These are phyloP conservation scores for Drosophila lini DNA, from an alignment of 1,140 invertebrate genomes.

Conservation along the genomic window DNA sequence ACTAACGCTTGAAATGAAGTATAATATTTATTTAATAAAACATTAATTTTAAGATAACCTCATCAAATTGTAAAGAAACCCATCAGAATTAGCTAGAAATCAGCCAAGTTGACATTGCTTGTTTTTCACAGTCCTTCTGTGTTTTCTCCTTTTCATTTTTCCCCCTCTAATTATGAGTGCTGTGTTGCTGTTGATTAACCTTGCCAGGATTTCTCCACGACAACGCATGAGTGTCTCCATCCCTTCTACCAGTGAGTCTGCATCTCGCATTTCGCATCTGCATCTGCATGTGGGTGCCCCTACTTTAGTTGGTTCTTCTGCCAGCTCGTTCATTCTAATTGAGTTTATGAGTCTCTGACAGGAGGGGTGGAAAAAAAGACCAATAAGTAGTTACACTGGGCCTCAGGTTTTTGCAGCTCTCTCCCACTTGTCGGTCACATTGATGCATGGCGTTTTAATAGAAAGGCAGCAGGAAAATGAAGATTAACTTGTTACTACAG, in stretches of 20 bases:
- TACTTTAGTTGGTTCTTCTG: slow-evolving; percentile 33
- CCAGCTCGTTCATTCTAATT: slow-evolving; percentile 73
- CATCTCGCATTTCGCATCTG: slow-evolving; percentile 17
- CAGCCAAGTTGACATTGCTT: slow-evolving; percentile 18
- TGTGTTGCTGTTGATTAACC: slow-evolving; percentile 57
- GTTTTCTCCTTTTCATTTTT: slow-evolving; percentile 17
- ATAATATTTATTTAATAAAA: too few relatives aligned
- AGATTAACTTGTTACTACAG: slow-evolving; percentile 66
- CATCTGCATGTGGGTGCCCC: slow-evolving; percentile 58
- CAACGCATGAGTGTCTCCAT: slow-evolving; percentile 1
- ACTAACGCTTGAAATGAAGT: too few relatives aligned
- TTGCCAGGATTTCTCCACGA: slow-evolving; percentile 46
- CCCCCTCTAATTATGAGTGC: slow-evolving; percentile 65
- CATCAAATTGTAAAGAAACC: too few relatives aligned
- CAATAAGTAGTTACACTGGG: slow-evolving; percentile 17
- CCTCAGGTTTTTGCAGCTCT: slow-evolving; percentile 20
- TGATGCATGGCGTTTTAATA: slow-evolving; percentile 78
- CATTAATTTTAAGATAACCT: too few relatives aligned
- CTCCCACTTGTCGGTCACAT: slow-evolving; percentile 62
- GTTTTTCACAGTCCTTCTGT: slow-evolving; percentile 22
- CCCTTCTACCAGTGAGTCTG: neutral
- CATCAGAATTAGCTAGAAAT: neutral
- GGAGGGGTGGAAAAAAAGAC: slow-evolving; percentile 27
- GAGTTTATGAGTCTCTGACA: slow-evolving; percentile 67
- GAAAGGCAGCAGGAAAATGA: slow-evolving; percentile 67